These are phyloP conservation scores for Pachyrhynchus sulphureomaculatus DNA, from an alignment of 1,140 invertebrate genomes.

Conservation along the genomic window DNA sequence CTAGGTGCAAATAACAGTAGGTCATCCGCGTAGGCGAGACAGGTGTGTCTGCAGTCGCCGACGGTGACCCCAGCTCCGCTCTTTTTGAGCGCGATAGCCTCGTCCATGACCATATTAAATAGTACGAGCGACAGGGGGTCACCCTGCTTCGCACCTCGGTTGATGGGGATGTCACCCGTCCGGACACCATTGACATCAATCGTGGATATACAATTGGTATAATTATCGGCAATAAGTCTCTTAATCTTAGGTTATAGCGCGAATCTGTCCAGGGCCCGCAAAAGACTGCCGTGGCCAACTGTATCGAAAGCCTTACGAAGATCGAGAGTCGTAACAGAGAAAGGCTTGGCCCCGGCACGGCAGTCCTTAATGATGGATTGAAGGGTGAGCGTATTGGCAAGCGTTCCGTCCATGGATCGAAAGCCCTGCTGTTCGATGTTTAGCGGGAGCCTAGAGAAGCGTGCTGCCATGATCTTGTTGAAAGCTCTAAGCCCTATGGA, in stretches of 20 bases:
- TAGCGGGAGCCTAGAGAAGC: neutral
- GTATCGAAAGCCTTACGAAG: constrained; percentile 34
- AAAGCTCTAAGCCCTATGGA: neutral
- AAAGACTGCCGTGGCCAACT: neutral
- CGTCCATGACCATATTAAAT: constrained; percentile 55
- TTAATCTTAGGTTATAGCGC: neutral
- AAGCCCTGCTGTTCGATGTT: constrained; percentile 9
- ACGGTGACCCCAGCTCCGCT: neutral
- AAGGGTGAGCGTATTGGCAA: constrained; percentile 29
- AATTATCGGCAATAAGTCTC: constrained; percentile 34
- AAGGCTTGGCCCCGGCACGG: constrained; percentile 28
- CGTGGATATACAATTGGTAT: constrained; percentile 29
- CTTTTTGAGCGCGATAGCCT: constrained; percentile 4
- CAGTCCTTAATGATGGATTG: constrained; percentile 39
- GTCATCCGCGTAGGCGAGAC: constrained; percentile 15
- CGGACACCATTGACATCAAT: constrained; percentile 18
- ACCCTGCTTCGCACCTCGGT: constrained; percentile 51
- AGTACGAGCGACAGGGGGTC: constrained; percentile 54
- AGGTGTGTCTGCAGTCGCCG: neutral
- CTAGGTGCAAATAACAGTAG: constrained; percentile 3
- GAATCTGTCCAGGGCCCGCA: neutral
- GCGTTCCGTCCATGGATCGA: neutral
- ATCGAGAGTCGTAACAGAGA: constrained; percentile 45
- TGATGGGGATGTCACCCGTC: constrained; percentile 34
- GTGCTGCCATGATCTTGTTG: neutral